Percentiles rank a stretch among this genome's conserved stretches.
Evolutionary conservation across 1,140 invertebrate species (phyloP).

Genomic region (Helicorthomorpha holstii): DNA sequence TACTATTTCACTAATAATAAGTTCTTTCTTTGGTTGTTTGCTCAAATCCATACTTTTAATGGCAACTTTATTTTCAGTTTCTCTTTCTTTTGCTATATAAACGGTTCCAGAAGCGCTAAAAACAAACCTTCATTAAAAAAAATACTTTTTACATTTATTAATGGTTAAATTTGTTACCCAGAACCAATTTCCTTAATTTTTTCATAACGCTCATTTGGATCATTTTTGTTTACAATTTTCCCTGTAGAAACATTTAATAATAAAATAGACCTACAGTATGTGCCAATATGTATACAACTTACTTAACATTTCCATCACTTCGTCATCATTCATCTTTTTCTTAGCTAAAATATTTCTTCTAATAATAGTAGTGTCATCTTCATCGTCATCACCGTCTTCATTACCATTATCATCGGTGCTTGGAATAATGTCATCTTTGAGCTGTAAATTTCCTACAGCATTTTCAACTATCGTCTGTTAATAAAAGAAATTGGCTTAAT

Average conservation of each 20-base stretch:
- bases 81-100: constrained; percentile 68
- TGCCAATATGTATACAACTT: no score
- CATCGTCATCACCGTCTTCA: neutral
- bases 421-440: no score
- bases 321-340: constrained; percentile 49
- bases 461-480: no score
- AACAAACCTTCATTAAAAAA: neutral
- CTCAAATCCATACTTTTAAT: constrained; percentile 91
- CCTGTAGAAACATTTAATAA: constrained; percentile 1
- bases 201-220: constrained; percentile 63
- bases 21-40: constrained; percentile 83
- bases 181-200: constrained; percentile 72
- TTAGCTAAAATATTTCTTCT: constrained; percentile 36
- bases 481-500: no score
- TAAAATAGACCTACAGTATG: neutral
- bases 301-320: constrained; percentile 67
- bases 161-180: constrained; percentile 32
- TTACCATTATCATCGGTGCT: neutral
- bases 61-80: constrained; percentile 61
- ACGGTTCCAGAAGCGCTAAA: constrained; percentile 59
- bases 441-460: no score
- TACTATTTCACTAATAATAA: constrained; percentile 90
- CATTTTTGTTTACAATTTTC: constrained; percentile 48
- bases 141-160: neutral
- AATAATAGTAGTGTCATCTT: constrained; percentile 17